phyloP scores from a whole-genome alignment of 1,140 invertebrate genomes.

The Elysia chlorotica region DNA sequence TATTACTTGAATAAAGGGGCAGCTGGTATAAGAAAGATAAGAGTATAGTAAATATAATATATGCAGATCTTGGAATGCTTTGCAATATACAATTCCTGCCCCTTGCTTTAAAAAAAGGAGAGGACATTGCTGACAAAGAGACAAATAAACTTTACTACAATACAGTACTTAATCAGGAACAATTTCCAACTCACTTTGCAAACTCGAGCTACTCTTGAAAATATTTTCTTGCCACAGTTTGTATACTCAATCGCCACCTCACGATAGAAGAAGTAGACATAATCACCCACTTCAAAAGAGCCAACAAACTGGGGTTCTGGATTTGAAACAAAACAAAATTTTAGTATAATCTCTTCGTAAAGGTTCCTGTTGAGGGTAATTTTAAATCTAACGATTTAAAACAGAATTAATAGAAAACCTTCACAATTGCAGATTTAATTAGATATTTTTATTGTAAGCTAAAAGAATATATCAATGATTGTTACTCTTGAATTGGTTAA shows the following conservation, averaged over 20 bases:
- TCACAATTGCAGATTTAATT: not conserved
- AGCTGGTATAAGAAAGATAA: no score
- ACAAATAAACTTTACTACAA: no score
- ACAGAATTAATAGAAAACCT: not conserved
- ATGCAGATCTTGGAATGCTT: no score
- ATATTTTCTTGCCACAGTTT: slow-evolving; percentile 78
- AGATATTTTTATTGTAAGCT: no score
- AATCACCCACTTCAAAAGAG: slow-evolving; percentile 84
- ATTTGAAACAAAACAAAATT: slow-evolving; percentile 21
- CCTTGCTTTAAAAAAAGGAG: no score
- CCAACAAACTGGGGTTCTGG: slow-evolving; percentile 85
- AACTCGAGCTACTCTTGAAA: slow-evolving; percentile 53
- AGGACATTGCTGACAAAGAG: no score
- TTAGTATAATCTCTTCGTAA: slow-evolving; percentile 1
- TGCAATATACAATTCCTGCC: no score
- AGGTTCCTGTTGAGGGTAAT: not conserved
- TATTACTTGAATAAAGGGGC: no score
- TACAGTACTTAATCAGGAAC: no score
- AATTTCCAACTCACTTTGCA: slow-evolving; percentile 58
- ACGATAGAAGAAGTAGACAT: slow-evolving; percentile 88
- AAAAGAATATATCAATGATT: not conserved
- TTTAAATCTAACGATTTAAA: not conserved
- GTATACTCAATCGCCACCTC: slow-evolving; percentile 89
- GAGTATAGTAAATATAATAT: no score
- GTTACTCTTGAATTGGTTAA: not conserved